phyloP scores from a whole-genome alignment of 2,113 vertebrate genomes.

The Cathartes aura region DNA sequence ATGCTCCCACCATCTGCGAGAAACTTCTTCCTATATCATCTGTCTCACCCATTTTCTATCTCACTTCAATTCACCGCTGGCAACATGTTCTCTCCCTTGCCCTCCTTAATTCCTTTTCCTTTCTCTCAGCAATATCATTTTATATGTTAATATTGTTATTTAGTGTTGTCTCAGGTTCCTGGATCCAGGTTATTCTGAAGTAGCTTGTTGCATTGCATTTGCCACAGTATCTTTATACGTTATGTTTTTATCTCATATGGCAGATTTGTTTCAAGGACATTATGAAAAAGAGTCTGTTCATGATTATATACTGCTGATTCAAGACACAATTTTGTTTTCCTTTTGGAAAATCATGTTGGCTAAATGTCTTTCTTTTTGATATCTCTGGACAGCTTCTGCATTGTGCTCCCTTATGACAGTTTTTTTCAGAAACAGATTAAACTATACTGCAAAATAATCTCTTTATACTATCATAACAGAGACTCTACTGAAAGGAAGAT shows the following conservation, averaged over 20 bases:
- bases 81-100: background rate
- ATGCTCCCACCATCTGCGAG: background rate
- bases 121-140: background rate
- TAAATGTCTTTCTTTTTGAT: conserved; percentile 17
- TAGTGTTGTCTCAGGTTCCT: background rate
- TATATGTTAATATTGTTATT: conserved; percentile 13
- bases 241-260: background rate
- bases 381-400: conserved; percentile 14
- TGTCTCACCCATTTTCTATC: background rate
- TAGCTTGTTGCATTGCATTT: background rate
- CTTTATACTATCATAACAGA: background rate
- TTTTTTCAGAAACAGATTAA: conserved; percentile 27
- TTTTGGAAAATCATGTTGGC: conserved; percentile 14
- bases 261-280: conserved; percentile 39
- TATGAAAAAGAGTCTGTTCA: background rate
- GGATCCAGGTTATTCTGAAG: background rate
- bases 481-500: background rate
- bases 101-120: background rate
- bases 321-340: conserved; percentile 26
- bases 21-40: background rate
- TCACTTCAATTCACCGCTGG: background rate
- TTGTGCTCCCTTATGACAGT: background rate
- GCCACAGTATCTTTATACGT: background rate
- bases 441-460: conserved; percentile 6
- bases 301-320: conserved; percentile 19